These are phyloP conservation scores for Didymodactylos carnosus DNA, from an alignment of 2,888 invertebrate species.

Conservation along the genomic window DNA sequence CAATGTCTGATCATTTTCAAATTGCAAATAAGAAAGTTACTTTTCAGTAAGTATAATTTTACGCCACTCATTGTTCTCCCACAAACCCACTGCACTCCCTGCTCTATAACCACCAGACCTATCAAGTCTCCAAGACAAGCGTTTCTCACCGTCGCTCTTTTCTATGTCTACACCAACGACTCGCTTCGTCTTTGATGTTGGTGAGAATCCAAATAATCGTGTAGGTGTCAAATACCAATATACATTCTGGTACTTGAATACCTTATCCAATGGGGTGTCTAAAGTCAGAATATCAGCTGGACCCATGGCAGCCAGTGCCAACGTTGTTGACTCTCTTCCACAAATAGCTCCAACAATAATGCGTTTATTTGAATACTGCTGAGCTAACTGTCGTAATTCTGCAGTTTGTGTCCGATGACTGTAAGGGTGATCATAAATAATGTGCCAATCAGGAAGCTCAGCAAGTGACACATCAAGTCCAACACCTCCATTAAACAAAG, in stretches of 20 bases:
- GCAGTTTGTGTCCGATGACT: neutral
- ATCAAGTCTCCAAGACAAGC: neutral
- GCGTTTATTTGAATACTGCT: neutral
- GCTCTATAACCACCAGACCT: neutral
- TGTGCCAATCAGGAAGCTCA: too few species aligned
- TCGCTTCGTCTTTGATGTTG: neutral
- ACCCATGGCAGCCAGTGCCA: neutral
- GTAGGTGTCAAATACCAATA: neutral
- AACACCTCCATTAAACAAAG: too few species aligned
- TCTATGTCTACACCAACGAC: too few species aligned
- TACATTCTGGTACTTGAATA: neutral
- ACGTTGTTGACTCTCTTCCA: too few species aligned
- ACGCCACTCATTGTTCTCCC: neutral
- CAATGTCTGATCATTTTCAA: too few species aligned
- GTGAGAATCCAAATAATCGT: neutral
- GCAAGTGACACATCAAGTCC: too few species aligned
- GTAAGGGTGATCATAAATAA: neutral
- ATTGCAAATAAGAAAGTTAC: too few species aligned
- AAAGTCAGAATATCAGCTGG: neutral
- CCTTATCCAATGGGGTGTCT: neutral
- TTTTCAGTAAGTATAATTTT: too few species aligned
- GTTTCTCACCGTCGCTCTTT: neutral
- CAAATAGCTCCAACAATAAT: neutral
- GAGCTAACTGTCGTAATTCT: neutral
- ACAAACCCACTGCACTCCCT: neutral